Evolutionary conservation across 1,140 invertebrate species (phyloP), one percentile per base, ranked within the genome.

Genomic region (Zaprionus ornatus): DNA sequence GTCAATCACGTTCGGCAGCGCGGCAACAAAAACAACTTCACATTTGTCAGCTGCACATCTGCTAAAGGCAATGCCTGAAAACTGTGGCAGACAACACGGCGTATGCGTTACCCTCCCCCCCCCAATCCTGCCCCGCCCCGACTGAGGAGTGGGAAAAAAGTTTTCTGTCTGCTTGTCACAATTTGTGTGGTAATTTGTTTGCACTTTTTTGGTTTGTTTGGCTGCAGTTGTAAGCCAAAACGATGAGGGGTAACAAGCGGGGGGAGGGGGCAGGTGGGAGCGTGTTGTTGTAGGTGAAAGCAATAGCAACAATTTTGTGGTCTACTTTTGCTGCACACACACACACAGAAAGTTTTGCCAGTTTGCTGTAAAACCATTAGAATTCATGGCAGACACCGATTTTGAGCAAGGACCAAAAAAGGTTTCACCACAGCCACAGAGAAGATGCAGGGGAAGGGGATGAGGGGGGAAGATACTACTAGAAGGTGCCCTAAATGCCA

Each of bases 101-200:
- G 66, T 70, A 63, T 74, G 66, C 50, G 59, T 52, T 45, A 42
- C 50, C n/a, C 27, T 17, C 57, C 50, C 70, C 23, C 12, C 10
- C 25, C 23, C 27, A 15, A 57, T 6, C 9, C 17, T 17, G 29
- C 25, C 25, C 25, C 32, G 37, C 21, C 4, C 5, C 45, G 15
- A 7, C 12, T 48, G 21, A 19, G 29, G 4, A 65, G 52, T 23
- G 10, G 15, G 10, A 29, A 56, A 29, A 54, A 74, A 62, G 29
- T 59, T 68, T 32, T 32, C 40, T 59, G 40, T 42, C 32, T 21
- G 63, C 23, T 62, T 69, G 72, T 74, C 72, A 74, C 72, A 74
- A 76, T 76, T 76, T 76, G 54, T 73, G 74, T 61, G 74, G 69
- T 76, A 66, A 76, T 66, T 76, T 76, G 74, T 76, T 76, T 65